Conservation (phyloP, 2,113 vertebrate genomes). For the Vulpes lagopus region DNA sequence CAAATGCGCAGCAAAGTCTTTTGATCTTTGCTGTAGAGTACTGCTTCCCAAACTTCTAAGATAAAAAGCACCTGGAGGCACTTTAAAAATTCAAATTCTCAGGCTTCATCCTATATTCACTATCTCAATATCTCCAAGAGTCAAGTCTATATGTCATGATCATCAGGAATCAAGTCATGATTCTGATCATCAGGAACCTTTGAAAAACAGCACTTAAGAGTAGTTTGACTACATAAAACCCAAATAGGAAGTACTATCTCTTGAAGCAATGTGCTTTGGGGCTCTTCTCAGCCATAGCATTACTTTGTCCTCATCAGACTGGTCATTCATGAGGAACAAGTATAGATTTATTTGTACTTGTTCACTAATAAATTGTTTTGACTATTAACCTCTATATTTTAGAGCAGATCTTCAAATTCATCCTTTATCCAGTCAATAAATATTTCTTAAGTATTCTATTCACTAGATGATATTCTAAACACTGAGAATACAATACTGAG, state of each 20-base stretch:
- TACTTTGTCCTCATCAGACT: background rate
- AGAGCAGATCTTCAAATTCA: background rate
- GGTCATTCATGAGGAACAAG: background rate
- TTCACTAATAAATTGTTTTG: constrained; percentile 1
- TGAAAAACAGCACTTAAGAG: background rate
- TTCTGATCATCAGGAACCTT: background rate
- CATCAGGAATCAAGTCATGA: background rate
- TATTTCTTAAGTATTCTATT: background rate
- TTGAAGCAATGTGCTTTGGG: background rate
- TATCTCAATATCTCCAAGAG: background rate
- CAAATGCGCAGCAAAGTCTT: background rate
- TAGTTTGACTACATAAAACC: background rate
- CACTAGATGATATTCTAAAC: background rate
- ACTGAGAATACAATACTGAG: background rate
- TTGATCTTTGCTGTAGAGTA: background rate
- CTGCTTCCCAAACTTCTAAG: background rate
- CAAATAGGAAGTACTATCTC: background rate
- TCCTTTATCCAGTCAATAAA: background rate
- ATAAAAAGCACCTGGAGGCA: background rate
- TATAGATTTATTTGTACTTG: background rate
- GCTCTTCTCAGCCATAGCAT: background rate
- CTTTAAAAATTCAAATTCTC: background rate
- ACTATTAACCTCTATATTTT: background rate
- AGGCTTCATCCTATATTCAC: background rate
- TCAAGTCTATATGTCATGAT: no score